Evolutionary conservation across 2,113 vertebrate genomes (phyloP).

Genomic region (Callithrix jacchus): DNA sequence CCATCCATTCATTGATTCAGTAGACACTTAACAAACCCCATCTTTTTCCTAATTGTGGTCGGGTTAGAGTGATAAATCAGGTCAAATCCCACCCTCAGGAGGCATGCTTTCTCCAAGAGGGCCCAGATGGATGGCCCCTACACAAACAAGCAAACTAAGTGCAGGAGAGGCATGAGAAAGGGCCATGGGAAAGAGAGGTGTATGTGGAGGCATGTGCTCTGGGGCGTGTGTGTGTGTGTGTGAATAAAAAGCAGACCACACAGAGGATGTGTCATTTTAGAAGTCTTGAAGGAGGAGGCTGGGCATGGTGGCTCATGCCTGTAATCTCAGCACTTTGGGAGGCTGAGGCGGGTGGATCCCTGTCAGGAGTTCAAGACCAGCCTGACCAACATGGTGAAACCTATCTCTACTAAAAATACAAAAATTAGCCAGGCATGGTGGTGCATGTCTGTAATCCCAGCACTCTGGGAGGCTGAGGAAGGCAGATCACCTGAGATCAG

Average conservation of each 20-base stretch:
- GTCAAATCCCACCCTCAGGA: not conserved
- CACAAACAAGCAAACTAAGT: not conserved
- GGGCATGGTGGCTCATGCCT: too few species aligned
- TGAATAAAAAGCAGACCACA: not conserved
- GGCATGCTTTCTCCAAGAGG: not conserved
- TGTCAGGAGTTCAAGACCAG: too few species aligned
- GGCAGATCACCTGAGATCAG: too few species aligned
- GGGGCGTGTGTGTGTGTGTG: not conserved
- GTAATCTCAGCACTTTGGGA: too few species aligned
- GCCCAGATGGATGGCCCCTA: not conserved
- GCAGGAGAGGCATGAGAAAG: not conserved
- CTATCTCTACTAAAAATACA: too few species aligned
- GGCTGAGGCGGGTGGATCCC: too few species aligned
- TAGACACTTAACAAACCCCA: not conserved
- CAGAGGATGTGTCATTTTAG: not conserved
- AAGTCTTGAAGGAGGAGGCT: not conserved
- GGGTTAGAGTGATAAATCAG: not conserved
- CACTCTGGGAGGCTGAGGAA: too few species aligned
- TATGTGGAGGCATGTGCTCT: not conserved
- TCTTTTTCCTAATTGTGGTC: not conserved
- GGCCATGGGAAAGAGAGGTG: not conserved
- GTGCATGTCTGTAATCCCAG: too few species aligned
- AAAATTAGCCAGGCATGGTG: too few species aligned
- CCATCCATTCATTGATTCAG: not conserved
- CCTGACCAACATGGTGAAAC: too few species aligned